Evolutionary conservation across 2,113 vertebrate species (phyloP).

Genomic region (Cynopterus brachyotis): DNA sequence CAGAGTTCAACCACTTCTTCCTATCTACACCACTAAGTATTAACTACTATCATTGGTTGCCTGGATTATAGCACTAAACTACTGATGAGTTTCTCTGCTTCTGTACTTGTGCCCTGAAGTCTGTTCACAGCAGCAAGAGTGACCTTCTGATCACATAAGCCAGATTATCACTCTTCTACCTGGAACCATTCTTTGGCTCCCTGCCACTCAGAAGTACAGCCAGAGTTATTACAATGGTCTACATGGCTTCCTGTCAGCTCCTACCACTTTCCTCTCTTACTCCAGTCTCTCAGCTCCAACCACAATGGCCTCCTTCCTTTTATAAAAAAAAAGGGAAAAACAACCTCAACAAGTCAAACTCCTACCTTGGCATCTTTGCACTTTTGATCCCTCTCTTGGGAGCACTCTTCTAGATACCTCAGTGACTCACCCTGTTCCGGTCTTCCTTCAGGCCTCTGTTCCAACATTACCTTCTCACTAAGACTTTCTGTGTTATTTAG

Average conservation of each 20-base stretch:
- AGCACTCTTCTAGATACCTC: background rate
- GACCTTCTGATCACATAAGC: background rate
- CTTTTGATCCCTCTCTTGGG: background rate
- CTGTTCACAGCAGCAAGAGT: background rate
- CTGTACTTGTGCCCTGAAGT: background rate
- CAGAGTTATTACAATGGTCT: background rate
- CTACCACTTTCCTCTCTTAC: background rate
- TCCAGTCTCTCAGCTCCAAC: background rate
- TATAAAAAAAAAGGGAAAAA: background rate
- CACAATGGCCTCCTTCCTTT: background rate
- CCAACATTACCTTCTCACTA: background rate
- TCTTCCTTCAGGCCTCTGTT: background rate
- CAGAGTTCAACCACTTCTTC: background rate
- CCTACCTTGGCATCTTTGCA: background rate
- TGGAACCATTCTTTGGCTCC: background rate
- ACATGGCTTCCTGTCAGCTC: background rate
- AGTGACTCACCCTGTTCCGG: background rate
- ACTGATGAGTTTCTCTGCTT: background rate
- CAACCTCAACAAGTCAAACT: background rate
- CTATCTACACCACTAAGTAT: background rate
- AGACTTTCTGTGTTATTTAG: background rate
- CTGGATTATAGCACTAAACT: background rate
- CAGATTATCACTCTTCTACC: background rate
- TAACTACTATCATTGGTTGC: background rate
- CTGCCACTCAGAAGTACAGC: background rate